Conservation (phyloP, 2,797 vertebrate species). For the Dallia pectoralis region DNA sequence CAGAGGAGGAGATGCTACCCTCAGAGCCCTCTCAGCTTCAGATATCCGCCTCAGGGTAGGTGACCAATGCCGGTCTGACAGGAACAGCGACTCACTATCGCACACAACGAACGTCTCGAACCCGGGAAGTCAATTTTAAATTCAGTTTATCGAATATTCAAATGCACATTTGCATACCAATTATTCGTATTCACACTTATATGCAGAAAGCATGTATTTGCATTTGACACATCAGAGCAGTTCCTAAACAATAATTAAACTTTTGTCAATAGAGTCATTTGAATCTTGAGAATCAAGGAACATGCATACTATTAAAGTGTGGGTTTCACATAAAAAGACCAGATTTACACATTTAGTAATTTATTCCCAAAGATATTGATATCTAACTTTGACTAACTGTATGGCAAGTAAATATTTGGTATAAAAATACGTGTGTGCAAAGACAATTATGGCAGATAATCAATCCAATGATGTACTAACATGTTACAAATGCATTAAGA, state of each 20-base stretch:
- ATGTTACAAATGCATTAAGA: neutral
- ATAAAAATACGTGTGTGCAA: neutral
- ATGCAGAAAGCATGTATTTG: slow-evolving; percentile 75
- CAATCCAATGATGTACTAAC: neutral
- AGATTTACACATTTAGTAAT: neutral
- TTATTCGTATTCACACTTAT: slow-evolving; percentile 68
- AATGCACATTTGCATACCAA: slow-evolving; percentile 44
- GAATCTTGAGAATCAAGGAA: neutral
- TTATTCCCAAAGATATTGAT: neutral
- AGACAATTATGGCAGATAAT: neutral
- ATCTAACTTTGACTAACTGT: neutral
- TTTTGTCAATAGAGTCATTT: slow-evolving; percentile 29
- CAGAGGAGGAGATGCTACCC: slow-evolving; percentile 93
- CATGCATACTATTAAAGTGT: neutral
- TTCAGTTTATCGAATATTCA: slow-evolving; percentile 35
- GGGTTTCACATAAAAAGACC: slow-evolving; percentile 1
- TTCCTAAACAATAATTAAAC: slow-evolving; percentile 33
- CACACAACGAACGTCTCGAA: slow-evolving; percentile 58
- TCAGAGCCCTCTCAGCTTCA: slow-evolving; percentile 91
- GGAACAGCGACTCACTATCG: slow-evolving; percentile 65
- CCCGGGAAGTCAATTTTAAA: slow-evolving; percentile 58
- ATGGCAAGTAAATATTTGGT: neutral
- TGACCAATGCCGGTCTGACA: slow-evolving; percentile 69
- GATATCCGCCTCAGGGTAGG: slow-evolving; percentile 96
- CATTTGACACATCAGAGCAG: slow-evolving; percentile 64